Percentiles rank a stretch among this genome's conserved stretches.
Conservation (phyloP, 2,113 vertebrate species). For the Agelaius phoeniceus region DNA sequence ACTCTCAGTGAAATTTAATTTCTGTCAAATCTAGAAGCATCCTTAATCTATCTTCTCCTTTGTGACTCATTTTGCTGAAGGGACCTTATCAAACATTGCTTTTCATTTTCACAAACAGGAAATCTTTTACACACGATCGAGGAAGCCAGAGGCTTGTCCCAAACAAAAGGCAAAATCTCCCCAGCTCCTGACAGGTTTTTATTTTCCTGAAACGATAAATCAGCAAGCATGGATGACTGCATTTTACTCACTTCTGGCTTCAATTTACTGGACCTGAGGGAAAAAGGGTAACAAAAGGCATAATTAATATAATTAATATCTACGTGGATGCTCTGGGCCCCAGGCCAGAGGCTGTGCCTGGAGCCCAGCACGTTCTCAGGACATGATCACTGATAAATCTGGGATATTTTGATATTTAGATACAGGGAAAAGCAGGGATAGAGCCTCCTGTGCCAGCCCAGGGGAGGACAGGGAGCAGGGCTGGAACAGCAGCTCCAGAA, state of each 20-base stretch:
- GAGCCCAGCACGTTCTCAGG: background rate
- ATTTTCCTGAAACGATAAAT: constrained; percentile 60
- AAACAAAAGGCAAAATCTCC: constrained; percentile 51
- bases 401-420: background rate
- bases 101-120: constrained; percentile 38
- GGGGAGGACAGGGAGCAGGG: background rate
- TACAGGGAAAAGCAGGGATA: background rate
- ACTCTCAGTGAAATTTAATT: background rate
- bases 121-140: constrained; percentile 47
- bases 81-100: background rate
- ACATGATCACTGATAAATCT: background rate
- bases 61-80: background rate
- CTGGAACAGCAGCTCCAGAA: background rate
- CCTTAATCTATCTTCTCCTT: background rate
- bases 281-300: constrained; percentile 18
- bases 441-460: background rate
- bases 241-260: background rate
- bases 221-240: constrained; percentile 23
- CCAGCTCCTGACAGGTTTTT: constrained; percentile 18
- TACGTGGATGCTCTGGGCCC: background rate
- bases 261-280: constrained; percentile 18
- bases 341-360: background rate
- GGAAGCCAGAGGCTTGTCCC: constrained; percentile 29
- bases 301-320: background rate
- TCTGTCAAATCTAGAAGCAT: background rate